Percentiles rank a stretch among this genome's conserved stretches.
Conservation (phyloP, 2,888 invertebrate genomes). For the Drosophila putrida region DNA sequence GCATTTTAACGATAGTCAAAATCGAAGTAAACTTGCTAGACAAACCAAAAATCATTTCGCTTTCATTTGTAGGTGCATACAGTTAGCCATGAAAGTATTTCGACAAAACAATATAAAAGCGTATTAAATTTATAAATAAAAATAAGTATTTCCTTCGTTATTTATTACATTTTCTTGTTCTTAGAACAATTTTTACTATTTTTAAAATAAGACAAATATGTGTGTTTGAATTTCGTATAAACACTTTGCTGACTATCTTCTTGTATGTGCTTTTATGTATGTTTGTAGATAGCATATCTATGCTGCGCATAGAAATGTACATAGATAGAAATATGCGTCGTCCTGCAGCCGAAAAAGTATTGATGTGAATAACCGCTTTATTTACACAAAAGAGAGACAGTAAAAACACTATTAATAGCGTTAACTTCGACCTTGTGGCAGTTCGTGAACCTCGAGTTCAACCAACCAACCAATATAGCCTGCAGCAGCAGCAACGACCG, state of each 20-base stretch:
- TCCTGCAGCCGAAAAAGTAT: conserved; percentile 52
- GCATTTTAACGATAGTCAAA: background rate
- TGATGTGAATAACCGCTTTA: conserved; percentile 78
- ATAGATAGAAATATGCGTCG: conserved; percentile 14
- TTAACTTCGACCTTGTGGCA: conserved; percentile 78
- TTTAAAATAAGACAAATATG: no score
- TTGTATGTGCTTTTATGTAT: background rate
- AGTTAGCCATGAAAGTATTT: no score
- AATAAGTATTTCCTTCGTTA: no score
- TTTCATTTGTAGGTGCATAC: background rate
- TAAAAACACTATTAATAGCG: conserved; percentile 79
- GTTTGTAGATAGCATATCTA: background rate
- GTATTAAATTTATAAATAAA: no score
- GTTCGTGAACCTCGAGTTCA: conserved; percentile 78
- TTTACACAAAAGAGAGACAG: conserved; percentile 69
- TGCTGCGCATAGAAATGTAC: conserved; percentile 3
- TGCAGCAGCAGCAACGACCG: conserved; percentile 52
- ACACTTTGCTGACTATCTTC: background rate
- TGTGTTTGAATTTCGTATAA: no score
- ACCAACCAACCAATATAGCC: conserved; percentile 69
- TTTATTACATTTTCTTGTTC: no score
- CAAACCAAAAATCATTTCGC: background rate
- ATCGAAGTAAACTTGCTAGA: background rate
- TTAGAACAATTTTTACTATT: no score
- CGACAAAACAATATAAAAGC: no score